A percentile compares a stretch with the other conserved stretches of the same genome.
phyloP scores from a whole-genome alignment of 2,888 invertebrate species.

The Auanema sp. region DNA sequence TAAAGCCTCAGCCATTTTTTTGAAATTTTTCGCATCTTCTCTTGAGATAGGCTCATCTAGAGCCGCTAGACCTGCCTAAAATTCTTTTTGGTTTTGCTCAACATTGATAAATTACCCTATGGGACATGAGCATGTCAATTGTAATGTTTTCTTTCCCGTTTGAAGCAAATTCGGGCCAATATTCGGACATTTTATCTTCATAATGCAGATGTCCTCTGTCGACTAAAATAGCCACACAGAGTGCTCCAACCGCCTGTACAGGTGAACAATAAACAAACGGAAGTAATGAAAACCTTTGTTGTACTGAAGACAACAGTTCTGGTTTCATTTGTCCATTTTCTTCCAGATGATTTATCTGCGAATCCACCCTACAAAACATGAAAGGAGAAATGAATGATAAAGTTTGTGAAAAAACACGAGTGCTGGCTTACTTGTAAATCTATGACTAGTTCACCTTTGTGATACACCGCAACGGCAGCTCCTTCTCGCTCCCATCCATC shows the following conservation, averaged over 20 bases:
- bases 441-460: constrained; percentile 66
- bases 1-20: constrained; percentile 62
- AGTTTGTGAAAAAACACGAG: constrained; percentile 4
- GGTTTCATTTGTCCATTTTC: constrained; percentile 57
- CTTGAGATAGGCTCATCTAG: constrained; percentile 63
- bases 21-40: constrained; percentile 62
- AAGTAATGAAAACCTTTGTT: constrained; percentile 44
- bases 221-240: constrained; percentile 63
- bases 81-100: background rate
- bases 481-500: constrained; percentile 65
- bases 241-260: constrained; percentile 55
- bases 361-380: constrained; percentile 33
- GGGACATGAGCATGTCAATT: constrained; percentile 60
- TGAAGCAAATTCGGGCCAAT: constrained; percentile 67
- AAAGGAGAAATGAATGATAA: constrained; percentile 3
- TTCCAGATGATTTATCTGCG: constrained; percentile 40
- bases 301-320: constrained; percentile 59
- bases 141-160: constrained; percentile 67
- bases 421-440: constrained; percentile 57
- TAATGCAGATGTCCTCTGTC: constrained; percentile 65
- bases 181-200: constrained; percentile 62
- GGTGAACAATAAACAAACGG: background rate
- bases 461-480: constrained; percentile 66
- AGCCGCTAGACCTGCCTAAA: constrained; percentile 65
- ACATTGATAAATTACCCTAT: constrained; percentile 30